Conservation (phyloP, 2,888 invertebrate genomes). For the Parnassius glacialis region DNA sequence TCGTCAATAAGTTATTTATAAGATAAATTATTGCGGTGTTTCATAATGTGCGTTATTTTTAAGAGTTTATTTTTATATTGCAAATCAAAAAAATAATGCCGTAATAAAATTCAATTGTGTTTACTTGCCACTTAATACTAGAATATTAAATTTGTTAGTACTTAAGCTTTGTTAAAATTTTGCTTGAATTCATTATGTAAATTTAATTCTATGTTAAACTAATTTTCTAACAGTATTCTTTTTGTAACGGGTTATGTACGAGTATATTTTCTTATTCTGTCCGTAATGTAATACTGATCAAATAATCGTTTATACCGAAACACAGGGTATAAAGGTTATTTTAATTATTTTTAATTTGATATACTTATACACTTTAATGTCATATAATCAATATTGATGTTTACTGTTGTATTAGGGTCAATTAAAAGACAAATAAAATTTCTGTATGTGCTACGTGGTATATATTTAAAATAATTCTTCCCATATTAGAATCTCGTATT, state of each 20-base stretch:
- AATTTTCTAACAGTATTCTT: slow-evolving; percentile 7
- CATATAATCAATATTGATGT: slow-evolving; percentile 22
- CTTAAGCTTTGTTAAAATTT: not conserved
- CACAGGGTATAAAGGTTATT: slow-evolving; percentile 20
- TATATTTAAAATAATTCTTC: slow-evolving; percentile 11
- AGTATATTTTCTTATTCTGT: not conserved
- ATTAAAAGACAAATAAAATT: slow-evolving; percentile 44
- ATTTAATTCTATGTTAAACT: slow-evolving; percentile 1
- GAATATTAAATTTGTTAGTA: too few species aligned
- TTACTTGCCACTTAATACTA: too few species aligned
- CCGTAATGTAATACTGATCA: not conserved
- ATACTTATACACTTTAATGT: slow-evolving; percentile 11
- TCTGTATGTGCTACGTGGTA: slow-evolving; percentile 13
- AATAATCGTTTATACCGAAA: slow-evolving; percentile 6
- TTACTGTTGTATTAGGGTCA: slow-evolving; percentile 37
- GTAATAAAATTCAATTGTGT: too few species aligned
- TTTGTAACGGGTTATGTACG: slow-evolving; percentile 7
- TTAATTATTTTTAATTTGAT: slow-evolving; percentile 21
- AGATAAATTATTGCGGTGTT: not conserved
- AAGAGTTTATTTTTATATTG: not conserved
- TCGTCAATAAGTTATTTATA: not conserved
- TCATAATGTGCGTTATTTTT: slow-evolving; percentile 1
- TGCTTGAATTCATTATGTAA: not conserved
- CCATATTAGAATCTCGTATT: too few species aligned
- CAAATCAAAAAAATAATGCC: not conserved